A percentile compares a stretch with the other conserved stretches of the same genome.
Conservation (phyloP, 2,797 vertebrate genomes). For the Amazonetta brasiliensis region DNA sequence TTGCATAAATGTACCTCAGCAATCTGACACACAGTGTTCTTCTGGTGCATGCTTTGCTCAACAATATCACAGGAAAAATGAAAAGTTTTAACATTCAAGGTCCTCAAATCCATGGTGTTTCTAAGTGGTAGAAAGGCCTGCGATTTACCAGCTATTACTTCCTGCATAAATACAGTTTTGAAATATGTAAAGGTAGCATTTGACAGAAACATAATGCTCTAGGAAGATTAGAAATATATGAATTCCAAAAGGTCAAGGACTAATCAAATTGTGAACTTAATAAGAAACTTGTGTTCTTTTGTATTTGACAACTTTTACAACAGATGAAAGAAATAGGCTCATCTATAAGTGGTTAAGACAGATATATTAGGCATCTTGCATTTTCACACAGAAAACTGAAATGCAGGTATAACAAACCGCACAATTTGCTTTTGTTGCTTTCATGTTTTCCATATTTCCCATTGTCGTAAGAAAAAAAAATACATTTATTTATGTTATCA, state of each 20-base stretch:
- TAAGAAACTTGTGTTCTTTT: not conserved
- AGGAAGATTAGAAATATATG: not conserved
- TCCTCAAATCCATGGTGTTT: not conserved
- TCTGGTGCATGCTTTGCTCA: not conserved
- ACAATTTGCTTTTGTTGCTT: not conserved
- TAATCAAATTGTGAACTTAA: not conserved
- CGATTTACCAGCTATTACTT: not conserved
- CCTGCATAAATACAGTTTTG: not conserved
- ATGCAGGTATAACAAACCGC: not conserved
- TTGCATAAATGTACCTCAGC: not conserved
- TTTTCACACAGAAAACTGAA: not conserved
- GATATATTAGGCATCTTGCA: not conserved
- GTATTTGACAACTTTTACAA: not conserved
- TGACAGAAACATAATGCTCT: not conserved
- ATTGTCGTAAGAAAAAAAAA: not conserved
- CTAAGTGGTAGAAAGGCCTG: not conserved
- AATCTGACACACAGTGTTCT: accelerated
- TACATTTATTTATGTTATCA: not conserved
- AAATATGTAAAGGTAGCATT: not conserved
- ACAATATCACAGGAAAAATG: not conserved
- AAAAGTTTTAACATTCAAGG: not conserved
- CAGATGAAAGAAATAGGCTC: not conserved
- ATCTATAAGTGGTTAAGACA: accelerated
- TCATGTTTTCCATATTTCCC: not conserved
- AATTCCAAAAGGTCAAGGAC: slow-evolving; percentile 3